Base-by-base conservation (phyloP, 2,113 vertebrate species). In the Solea senegalensis region DNA sequence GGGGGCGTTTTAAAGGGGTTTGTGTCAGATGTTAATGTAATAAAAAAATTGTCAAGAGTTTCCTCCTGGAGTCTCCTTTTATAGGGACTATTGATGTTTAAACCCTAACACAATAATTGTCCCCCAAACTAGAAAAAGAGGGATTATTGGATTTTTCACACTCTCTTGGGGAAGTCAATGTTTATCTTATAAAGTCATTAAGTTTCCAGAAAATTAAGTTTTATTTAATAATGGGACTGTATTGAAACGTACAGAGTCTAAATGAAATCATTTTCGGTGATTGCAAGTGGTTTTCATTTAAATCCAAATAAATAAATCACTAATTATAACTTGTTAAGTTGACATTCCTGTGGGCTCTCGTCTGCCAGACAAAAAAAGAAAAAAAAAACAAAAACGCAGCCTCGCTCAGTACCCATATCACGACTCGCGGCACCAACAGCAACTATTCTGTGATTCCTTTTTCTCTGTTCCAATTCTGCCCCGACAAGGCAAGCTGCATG, bases 381-480 rank as follows among this genome's bases (percentile, higher is more conserved):
- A n/a, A n/a, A n/a, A n/a, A n/a, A n/a, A n/a, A n/a, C n/a, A n/a
- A 15, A 39, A 40, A 41, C 9, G 10, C 1, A 60, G 63, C 21
- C 66, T 58, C 57, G 57, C 63, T 85, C 76, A 64, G 79, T 52
- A 85, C 15, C 68, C 85, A 26, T 52, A 75, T 81, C 80, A 85
- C 77, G 82, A 78, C 71, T 61, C 2, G 9, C n/a, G 49, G 67
- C 71, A 26, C 64, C 77, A 58, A 66, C 70, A 74, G 78, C 69
- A 71, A 59, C 80, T 79, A 73, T 85, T 87, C 74, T 79, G 51
- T 49, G 67, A 69, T 78, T 83, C 71, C 68, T 58, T 73, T 80
- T 57, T 57, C 74, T 70, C 67, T 72, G 51, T 65, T 81, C 63
- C 73, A 70, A 50, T 72, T 58, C 62, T 62, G 75, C 69, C 73